Conservation (phyloP, 2,888 invertebrate species). For the Sturmia bella region DNA sequence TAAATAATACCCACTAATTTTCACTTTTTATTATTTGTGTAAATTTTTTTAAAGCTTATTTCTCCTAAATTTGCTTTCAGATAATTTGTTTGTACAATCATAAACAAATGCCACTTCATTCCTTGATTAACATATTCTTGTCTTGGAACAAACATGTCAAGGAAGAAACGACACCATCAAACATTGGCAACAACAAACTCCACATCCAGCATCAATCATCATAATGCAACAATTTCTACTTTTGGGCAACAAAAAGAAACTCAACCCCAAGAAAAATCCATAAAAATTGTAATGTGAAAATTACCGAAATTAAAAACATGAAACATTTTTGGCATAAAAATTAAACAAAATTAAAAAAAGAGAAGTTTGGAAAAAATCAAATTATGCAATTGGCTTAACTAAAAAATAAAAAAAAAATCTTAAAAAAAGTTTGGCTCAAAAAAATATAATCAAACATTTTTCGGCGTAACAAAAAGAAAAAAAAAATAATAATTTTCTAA, state of each 20-base stretch:
- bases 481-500: conserved; percentile 32
- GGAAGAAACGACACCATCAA: conserved; percentile 31
- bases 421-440: conserved; percentile 43
- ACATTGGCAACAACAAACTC: conserved; percentile 29
- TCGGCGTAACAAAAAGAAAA: conserved; percentile 23
- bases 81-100: conserved; percentile 21
- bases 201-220: conserved; percentile 43
- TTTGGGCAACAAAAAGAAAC: conserved; percentile 44
- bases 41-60: not conserved
- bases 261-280: conserved; percentile 45
- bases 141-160: conserved; percentile 51
- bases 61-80: conserved; percentile 5
- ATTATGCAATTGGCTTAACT: conserved; percentile 61
- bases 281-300: conserved; percentile 68
- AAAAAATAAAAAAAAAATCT: conserved; percentile 35
- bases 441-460: too few species aligned
- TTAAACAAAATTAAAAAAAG: conserved; percentile 68
- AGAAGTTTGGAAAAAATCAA: conserved; percentile 55
- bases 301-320: conserved; percentile 67
- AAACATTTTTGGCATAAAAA: conserved; percentile 73
- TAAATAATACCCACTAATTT: too few species aligned
- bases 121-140: not conserved
- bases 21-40: too few species aligned
- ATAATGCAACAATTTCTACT: conserved; percentile 49
- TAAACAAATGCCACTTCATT: conserved; percentile 14